Base-by-base conservation (phyloP, 2,888 invertebrate genomes). In the Euphydryas editha region DNA sequence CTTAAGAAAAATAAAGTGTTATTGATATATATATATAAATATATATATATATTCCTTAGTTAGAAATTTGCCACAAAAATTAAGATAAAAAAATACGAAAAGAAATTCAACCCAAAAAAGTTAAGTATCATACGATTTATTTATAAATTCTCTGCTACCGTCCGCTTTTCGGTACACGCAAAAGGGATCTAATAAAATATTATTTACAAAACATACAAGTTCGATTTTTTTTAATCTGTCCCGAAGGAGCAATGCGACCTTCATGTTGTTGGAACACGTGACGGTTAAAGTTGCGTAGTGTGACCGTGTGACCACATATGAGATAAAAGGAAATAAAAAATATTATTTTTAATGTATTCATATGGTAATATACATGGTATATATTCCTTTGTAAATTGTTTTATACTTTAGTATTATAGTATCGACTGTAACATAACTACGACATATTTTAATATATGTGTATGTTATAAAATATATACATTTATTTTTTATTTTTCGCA, bases 151-250 rank as follows among this genome's bases (percentile, higher is more conserved):
- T 10, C 11, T 20, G 44, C 69, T 67, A 65, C 70, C 59, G 70
- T 70, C 62, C 51, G 36, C 61, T 65, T 66, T 67, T 69, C 62
- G 67, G 67, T 66, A 54, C 39, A 36, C 56, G 57, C 58, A 65
- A 67, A 68, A 59, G 70, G 69, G 77, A 76, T 76, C 76, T 72
- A 80, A 84, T 84, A 85, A 86, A 84, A 83, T 88, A 88, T 90
- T 85, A 88, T 87, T 88, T 86, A 88, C 88, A 88, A 88, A 88
- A 87, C 83, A 86, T 77, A 85, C 87, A 84, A 75, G 79, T 74
- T 79, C 68, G 73, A 77, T 83, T 87, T 88, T 87, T 89, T 81
- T 81, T 81, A 81, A 81, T 80, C 76, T 80, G 62, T 88, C 89
- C 83, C 82, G 71, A 78, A 88, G 84, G 88, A 80, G 79, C 79